Conservation (phyloP, 2,797 vertebrate species). For the Xenentodon cancila region DNA sequence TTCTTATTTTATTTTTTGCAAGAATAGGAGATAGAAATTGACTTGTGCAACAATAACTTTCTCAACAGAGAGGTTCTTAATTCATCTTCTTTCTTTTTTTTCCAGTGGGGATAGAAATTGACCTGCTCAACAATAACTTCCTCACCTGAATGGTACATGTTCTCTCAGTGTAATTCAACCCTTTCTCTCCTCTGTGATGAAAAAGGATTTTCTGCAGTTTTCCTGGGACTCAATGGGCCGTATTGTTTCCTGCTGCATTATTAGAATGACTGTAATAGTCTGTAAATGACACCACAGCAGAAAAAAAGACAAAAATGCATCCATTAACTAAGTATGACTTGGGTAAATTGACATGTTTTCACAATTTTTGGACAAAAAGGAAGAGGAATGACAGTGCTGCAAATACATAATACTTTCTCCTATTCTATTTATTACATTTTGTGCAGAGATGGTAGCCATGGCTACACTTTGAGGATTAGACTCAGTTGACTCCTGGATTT, state of each 20-base stretch:
- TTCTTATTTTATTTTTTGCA: conserved; percentile 27
- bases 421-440: too few species aligned
- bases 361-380: not conserved
- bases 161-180: conserved; percentile 52
- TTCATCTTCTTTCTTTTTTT: conserved; percentile 22
- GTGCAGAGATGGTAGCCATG: not conserved
- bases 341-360: not conserved
- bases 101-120: conserved; percentile 35
- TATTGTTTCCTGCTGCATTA: conserved; percentile 49
- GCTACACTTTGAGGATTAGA: not conserved
- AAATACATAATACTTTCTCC: too few species aligned
- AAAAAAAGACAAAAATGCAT: conserved; percentile 3
- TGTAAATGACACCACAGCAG: conserved; percentile 30
- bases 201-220: conserved; percentile 35
- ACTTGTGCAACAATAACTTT: conserved; percentile 24
- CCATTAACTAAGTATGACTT: conserved; percentile 6
- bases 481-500: not conserved
- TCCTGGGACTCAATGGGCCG: conserved; percentile 44
- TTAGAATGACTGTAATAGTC: conserved; percentile 29
- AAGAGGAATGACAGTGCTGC: too few species aligned
- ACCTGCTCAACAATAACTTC: conserved; percentile 56
- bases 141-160: conserved; percentile 44
- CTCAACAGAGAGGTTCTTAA: too few species aligned
- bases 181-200: conserved; percentile 49
- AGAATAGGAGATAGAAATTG: conserved; percentile 29